A percentile compares a stretch with the other conserved stretches of the same genome.
Evolutionary conservation across 2,797 vertebrate species (phyloP).

Genomic region (Cetoscarus ocellatus): DNA sequence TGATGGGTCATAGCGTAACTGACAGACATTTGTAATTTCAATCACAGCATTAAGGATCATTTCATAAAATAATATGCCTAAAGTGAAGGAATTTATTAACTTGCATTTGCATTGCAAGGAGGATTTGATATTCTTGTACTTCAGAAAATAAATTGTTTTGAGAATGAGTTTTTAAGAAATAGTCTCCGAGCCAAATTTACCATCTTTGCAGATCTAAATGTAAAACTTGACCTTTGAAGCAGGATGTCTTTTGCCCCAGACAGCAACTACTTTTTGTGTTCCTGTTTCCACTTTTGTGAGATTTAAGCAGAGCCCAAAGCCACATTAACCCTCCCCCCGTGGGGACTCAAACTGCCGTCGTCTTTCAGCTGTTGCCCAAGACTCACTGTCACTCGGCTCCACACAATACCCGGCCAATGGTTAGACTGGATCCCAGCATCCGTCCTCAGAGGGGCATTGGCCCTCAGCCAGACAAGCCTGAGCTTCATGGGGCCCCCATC

Average conservation of each 20-base stretch:
- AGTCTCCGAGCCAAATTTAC: neutral
- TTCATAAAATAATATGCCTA: too few species aligned
- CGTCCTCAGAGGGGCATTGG: conserved; percentile 75
- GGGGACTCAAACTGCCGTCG: conserved; percentile 44
- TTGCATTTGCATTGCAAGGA: too few species aligned
- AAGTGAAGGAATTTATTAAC: too few species aligned
- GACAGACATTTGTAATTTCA: too few species aligned
- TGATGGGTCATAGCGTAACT: too few species aligned
- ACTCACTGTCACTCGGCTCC: conserved; percentile 80
- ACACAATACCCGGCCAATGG: conserved; percentile 71
- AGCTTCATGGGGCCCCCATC: conserved; percentile 40
- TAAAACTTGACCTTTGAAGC: neutral
- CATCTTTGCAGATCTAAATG: conserved; percentile 1
- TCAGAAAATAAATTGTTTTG: neutral
- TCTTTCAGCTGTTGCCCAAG: conserved; percentile 81
- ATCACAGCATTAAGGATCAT: too few species aligned
- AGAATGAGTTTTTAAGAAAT: neutral
- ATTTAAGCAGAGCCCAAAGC: conserved; percentile 55
- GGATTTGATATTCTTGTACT: too few species aligned
- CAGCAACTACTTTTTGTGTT: conserved; percentile 40
- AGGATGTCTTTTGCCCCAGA: neutral
- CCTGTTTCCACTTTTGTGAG: conserved; percentile 60
- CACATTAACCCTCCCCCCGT: conserved; percentile 56
- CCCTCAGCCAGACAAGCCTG: conserved; percentile 68
- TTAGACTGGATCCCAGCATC: conserved; percentile 71